Percentiles rank a stretch among this genome's conserved stretches.
phyloP scores from a whole-genome alignment of 1,140 invertebrate genomes.

The Oncopodura yosiiana region DNA sequence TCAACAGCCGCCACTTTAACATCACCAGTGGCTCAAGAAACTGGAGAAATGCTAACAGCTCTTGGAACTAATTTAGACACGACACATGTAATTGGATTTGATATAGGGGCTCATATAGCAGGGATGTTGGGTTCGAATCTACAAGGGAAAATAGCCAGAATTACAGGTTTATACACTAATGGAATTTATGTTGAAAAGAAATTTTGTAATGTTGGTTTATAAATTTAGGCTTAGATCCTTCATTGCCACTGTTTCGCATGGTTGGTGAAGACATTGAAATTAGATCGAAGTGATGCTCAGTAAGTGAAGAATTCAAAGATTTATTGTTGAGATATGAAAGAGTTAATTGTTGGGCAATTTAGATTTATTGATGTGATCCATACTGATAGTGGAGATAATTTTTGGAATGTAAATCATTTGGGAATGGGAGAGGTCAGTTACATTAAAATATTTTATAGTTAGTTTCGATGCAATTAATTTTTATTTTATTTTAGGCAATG shows the following conservation, averaged over 20 bases:
- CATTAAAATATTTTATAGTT: too few relatives aligned
- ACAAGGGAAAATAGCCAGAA: constrained; percentile 29
- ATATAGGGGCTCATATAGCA: constrained; percentile 40
- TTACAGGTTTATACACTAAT: constrained; percentile 1
- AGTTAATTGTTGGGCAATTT: too few relatives aligned
- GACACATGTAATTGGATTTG: constrained; percentile 42
- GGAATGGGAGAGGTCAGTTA: constrained; percentile 37
- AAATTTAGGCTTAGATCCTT: constrained; percentile 37
- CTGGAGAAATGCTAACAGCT: constrained; percentile 33
- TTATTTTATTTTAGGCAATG: too few relatives aligned
- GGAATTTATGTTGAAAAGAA: background rate
- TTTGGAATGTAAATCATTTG: constrained; percentile 25
- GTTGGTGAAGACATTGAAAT: constrained; percentile 37
- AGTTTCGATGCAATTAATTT: too few relatives aligned
- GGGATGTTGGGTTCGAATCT: constrained; percentile 37
- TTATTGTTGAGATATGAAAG: too few relatives aligned
- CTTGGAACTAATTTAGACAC: constrained; percentile 21
- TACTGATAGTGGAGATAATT: constrained; percentile 37
- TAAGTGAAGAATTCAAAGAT: too few relatives aligned
- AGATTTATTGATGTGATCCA: constrained; percentile 41
- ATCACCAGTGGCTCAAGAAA: constrained; percentile 35
- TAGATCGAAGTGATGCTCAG: constrained; percentile 41
- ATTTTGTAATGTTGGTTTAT: background rate
- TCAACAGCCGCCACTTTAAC: constrained; percentile 37
- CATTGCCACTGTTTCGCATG: constrained; percentile 43